Conservation (phyloP, 2,113 vertebrate species). For the Grantiella picta region DNA sequence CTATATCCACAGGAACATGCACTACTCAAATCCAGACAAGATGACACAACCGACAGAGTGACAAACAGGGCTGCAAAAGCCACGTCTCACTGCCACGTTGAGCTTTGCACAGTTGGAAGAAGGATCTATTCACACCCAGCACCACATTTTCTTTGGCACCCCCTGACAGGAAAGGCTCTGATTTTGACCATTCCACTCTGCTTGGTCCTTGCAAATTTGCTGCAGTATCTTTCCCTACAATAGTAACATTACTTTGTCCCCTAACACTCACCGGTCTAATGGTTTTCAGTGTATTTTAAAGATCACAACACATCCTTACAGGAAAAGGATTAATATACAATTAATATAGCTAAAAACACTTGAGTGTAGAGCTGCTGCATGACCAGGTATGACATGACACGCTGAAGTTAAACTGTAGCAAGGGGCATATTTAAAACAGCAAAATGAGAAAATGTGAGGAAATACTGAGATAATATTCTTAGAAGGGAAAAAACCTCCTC, state of each 20-base stretch:
- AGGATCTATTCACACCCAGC: neutral
- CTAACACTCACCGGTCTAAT: neutral
- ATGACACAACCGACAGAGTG: neutral
- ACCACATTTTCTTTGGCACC: neutral
- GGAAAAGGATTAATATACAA: neutral
- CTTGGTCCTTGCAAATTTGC: neutral
- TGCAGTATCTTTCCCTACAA: neutral
- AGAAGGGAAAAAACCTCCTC: neutral
- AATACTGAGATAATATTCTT: neutral
- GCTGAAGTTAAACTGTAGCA: neutral
- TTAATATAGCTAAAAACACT: neutral
- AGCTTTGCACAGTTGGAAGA: neutral
- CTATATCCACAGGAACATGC: neutral
- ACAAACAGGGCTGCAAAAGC: neutral
- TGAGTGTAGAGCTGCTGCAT: neutral
- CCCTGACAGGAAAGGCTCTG: neutral
- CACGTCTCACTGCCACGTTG: accelerated
- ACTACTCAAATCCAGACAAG: neutral
- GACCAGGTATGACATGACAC: neutral
- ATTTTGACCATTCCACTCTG: neutral
- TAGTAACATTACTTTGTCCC: neutral
- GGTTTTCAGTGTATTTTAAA: neutral
- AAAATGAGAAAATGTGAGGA: neutral
- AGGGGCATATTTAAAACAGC: neutral
- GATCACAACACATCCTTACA: neutral